These are phyloP conservation scores for Griposia aprilina DNA, from an alignment of 2,888 invertebrate genomes.

Conservation along the genomic window DNA sequence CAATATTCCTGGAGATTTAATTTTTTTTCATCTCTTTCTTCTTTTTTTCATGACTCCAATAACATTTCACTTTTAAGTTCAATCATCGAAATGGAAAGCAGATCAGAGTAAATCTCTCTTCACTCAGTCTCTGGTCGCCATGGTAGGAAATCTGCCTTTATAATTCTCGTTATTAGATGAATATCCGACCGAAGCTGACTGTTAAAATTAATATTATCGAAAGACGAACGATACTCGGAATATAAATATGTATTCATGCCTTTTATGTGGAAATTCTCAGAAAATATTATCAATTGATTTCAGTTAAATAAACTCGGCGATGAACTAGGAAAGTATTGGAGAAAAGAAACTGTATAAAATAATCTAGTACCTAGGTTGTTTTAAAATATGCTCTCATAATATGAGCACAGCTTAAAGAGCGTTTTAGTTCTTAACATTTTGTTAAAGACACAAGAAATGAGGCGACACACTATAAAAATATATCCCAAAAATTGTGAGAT, in stretches of 20 bases:
- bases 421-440: background rate
- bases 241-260: slow-evolving; percentile 51
- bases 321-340: background rate
- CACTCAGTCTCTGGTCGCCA: slow-evolving; percentile 23
- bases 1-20: background rate
- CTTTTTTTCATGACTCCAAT: slow-evolving; percentile 13
- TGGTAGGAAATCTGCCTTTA: slow-evolving; percentile 47
- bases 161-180: slow-evolving; percentile 47
- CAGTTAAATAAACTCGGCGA: background rate
- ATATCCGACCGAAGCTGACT: slow-evolving; percentile 42
- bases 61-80: slow-evolving; percentile 34
- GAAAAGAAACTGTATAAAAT: background rate
- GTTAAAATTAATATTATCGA: slow-evolving; percentile 58
- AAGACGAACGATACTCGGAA: slow-evolving; percentile 46
- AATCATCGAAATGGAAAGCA: slow-evolving; percentile 45
- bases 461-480: too few relatives aligned
- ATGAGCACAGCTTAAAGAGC: background rate
- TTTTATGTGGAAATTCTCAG: slow-evolving; percentile 45
- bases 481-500: background rate
- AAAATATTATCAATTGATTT: slow-evolving; percentile 48
- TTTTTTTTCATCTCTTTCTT: background rate
- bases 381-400: background rate
- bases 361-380: background rate
- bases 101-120: slow-evolving; percentile 26
- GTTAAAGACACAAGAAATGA: background rate